A percentile compares a stretch with the other conserved stretches of the same genome.
These are phyloP conservation scores for Melieria picta DNA, from an alignment of 2,888 invertebrate species.

Conservation along the genomic window DNA sequence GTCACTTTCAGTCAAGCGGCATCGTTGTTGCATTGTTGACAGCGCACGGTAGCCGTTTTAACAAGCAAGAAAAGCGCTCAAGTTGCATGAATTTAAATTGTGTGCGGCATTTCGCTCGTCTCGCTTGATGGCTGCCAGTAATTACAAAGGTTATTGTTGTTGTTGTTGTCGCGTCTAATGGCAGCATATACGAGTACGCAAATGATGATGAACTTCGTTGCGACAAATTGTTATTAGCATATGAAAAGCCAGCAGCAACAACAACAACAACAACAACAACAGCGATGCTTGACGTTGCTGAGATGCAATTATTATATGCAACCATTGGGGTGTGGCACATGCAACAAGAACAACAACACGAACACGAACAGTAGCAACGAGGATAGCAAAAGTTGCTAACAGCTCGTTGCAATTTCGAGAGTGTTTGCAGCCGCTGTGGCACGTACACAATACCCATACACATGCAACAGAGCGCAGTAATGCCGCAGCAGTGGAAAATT, in stretches of 20 bases:
- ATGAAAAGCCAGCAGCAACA: constrained; percentile 38
- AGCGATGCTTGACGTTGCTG: not conserved
- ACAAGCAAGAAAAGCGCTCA: not conserved
- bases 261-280: not conserved
- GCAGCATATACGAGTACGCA: not conserved
- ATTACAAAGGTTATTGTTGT: not conserved
- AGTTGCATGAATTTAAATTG: constrained; percentile 6
- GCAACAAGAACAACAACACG: no score
- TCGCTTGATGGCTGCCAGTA: not conserved
- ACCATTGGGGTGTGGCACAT: constrained; percentile 3
- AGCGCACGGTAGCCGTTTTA: no score
- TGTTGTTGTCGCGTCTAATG: not conserved
- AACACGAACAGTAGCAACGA: no score
- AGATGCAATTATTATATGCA: constrained; percentile 1
- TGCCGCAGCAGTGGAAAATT: no score
- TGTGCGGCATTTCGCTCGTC: constrained; percentile 12
- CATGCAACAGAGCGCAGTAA: no score
- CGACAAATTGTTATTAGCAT: constrained; percentile 60
- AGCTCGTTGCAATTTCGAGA: no score
- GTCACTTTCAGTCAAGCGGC: no score
- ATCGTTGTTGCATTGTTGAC: no score
- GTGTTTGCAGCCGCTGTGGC: no score
- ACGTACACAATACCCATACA: no score
- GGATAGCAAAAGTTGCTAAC: no score
- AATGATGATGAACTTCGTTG: constrained; percentile 59